Conservation (phyloP, 2,113 vertebrate species). For the Lutjanus erythropterus region DNA sequence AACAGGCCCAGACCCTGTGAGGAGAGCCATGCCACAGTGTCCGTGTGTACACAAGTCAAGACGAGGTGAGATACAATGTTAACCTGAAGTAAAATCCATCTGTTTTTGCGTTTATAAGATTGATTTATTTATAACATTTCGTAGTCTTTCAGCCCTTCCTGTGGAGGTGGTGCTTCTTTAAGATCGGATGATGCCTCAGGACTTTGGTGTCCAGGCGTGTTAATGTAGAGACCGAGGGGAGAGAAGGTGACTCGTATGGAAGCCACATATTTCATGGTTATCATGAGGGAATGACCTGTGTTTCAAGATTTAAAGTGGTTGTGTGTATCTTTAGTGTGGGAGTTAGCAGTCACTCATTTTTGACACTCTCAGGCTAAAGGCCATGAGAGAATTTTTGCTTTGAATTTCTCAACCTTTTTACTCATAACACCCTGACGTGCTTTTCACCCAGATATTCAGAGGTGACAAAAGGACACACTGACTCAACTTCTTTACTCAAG, state of each 20-base stretch:
- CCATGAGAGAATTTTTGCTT: background rate
- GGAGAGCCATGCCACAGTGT: constrained; percentile 1
- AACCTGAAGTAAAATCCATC: background rate
- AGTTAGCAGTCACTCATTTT: background rate
- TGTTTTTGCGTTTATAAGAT: background rate
- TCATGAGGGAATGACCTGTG: background rate
- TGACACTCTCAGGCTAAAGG: background rate
- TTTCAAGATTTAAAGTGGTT: constrained; percentile 3
- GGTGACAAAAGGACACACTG: too few relatives aligned
- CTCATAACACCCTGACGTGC: too few relatives aligned
- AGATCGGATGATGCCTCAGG: background rate
- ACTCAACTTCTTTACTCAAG: too few relatives aligned
- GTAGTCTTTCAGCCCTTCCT: background rate
- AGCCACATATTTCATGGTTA: background rate
- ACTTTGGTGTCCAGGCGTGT: background rate
- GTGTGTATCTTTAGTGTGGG: background rate
- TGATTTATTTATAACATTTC: background rate
- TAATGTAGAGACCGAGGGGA: constrained; percentile 18
- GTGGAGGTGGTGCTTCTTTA: background rate
- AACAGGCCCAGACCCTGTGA: constrained; percentile 4
- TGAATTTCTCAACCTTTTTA: too few relatives aligned
- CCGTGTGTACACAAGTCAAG: constrained; percentile 11
- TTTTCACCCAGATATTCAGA: background rate
- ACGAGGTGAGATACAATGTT: background rate
- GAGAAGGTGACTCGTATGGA: background rate